Evolutionary conservation across 2,888 invertebrate genomes (phyloP).

Genomic region (Elysia crispata): DNA sequence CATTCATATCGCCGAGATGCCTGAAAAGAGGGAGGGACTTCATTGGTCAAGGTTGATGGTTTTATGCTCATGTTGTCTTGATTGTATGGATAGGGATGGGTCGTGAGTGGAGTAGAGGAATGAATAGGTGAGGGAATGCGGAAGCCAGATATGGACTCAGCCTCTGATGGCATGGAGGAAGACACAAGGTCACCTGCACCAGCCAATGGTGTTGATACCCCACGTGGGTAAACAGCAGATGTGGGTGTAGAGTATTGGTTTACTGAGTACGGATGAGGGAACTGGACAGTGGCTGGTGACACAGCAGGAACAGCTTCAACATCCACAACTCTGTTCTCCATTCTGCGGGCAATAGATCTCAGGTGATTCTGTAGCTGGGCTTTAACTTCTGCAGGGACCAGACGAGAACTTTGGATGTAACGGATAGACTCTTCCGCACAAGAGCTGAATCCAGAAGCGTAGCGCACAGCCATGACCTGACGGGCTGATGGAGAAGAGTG

Average conservation of each 20-base stretch:
- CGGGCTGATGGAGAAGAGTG: conserved; percentile 31
- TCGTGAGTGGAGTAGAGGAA: conserved; percentile 36
- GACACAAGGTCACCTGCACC: too few relatives aligned
- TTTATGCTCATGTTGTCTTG: not conserved
- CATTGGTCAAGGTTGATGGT: too few relatives aligned
- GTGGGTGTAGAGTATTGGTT: not conserved
- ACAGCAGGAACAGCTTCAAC: conserved; percentile 2
- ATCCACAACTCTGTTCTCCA: conserved; percentile 27
- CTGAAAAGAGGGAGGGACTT: too few relatives aligned
- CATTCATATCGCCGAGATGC: too few relatives aligned
- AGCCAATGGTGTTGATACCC: not conserved
- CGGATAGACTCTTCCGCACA: conserved; percentile 47
- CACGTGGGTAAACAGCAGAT: not conserved
- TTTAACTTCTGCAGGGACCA: conserved; percentile 47
- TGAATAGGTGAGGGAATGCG: conserved; percentile 36
- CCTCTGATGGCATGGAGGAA: not conserved
- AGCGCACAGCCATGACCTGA: conserved; percentile 48
- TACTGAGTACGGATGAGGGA: too few relatives aligned
- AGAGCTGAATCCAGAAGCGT: conserved; percentile 47
- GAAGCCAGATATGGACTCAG: not conserved
- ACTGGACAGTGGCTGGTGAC: too few relatives aligned
- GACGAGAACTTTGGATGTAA: conserved; percentile 45
- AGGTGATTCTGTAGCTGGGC: conserved; percentile 46
- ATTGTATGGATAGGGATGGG: not conserved
- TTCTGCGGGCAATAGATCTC: conserved; percentile 39